A percentile compares a stretch with the other conserved stretches of the same genome.
These are phyloP conservation scores for Scrobipalpa costella DNA, from an alignment of 2,888 invertebrate species.

Conservation along the genomic window DNA sequence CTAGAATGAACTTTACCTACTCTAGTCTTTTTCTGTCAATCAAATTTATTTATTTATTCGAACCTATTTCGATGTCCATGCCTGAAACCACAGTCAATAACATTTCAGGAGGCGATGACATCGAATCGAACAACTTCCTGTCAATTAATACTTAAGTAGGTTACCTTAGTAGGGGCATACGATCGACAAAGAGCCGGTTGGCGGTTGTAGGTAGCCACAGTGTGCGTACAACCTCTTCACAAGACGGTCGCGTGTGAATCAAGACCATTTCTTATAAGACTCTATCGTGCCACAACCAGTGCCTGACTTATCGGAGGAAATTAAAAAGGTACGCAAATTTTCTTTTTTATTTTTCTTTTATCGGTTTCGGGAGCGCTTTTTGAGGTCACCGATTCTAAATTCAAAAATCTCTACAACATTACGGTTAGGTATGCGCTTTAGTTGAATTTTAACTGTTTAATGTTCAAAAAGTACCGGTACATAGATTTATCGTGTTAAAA, in stretches of 20 bases:
- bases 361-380: slow-evolving; percentile 6
- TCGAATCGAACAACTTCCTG: background rate
- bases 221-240: background rate
- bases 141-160: background rate
- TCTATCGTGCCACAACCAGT: slow-evolving; percentile 20
- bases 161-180: slow-evolving; percentile 17
- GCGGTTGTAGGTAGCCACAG: slow-evolving; percentile 14
- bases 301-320: slow-evolving; percentile 14
- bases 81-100: background rate
- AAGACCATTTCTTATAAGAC: background rate
- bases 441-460: background rate
- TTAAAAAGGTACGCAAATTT: slow-evolving; percentile 19
- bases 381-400: slow-evolving; percentile 6
- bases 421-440: slow-evolving; percentile 15
- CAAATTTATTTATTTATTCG: too few species aligned
- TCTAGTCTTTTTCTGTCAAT: too few species aligned
- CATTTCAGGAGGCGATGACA: background rate
- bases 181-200: slow-evolving; percentile 19
- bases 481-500: background rate
- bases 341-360: background rate
- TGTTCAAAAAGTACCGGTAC: background rate
- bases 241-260: slow-evolving; percentile 9
- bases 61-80: background rate
- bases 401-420: slow-evolving; percentile 9
- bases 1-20: too few species aligned